Conservation (phyloP, 2,888 invertebrate species). For the Amblyjoppa proteus region DNA sequence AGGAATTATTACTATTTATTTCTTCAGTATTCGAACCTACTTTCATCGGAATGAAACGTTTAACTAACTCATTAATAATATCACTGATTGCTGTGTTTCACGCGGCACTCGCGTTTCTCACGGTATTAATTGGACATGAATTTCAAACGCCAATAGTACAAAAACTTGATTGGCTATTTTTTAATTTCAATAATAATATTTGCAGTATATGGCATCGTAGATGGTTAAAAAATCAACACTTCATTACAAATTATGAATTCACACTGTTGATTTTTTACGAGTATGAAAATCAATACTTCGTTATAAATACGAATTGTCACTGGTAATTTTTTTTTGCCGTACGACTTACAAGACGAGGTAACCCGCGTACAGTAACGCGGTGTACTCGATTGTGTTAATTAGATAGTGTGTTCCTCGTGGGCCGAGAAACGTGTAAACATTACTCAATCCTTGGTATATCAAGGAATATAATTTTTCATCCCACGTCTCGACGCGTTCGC, state of each 20-base stretch:
- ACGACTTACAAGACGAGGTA: constrained; percentile 51
- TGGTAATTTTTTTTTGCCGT: not conserved
- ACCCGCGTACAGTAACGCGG: constrained; percentile 30
- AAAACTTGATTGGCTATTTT: not conserved
- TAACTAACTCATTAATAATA: not conserved
- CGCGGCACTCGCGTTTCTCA: not conserved
- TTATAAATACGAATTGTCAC: no score
- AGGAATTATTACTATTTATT: not conserved
- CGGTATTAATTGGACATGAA: not conserved
- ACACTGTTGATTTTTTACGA: not conserved
- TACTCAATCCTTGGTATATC: constrained; percentile 31
- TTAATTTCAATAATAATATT: not conserved
- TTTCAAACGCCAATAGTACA: not conserved
- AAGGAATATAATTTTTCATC: constrained; percentile 48
- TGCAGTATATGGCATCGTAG: not conserved
- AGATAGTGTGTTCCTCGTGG: constrained; percentile 26
- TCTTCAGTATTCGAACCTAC: not conserved
- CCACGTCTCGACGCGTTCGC: constrained; percentile 60
- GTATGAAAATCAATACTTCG: not conserved
- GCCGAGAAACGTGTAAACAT: constrained; percentile 24
- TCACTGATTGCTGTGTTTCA: not conserved
- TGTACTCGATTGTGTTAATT: constrained; percentile 27
- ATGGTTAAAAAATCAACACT: not conserved
- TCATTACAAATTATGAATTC: not conserved
- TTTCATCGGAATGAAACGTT: not conserved